Evolutionary conservation across 2,113 vertebrate genomes (phyloP).

Genomic region (Clarias macrocephalus): DNA sequence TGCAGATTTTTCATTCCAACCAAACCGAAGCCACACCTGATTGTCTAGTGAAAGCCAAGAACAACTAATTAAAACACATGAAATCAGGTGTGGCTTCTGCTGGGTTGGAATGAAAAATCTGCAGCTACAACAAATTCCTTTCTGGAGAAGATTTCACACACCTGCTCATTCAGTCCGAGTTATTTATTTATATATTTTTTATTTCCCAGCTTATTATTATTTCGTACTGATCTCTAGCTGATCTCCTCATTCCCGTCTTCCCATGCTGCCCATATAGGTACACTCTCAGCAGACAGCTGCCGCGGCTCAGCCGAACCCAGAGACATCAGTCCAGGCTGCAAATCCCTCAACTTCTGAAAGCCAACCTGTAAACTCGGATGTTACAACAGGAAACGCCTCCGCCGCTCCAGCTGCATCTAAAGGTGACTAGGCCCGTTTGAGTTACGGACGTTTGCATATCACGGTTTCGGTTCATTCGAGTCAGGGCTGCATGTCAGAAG

Average conservation of each 20-base stretch:
- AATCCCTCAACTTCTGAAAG: constrained; percentile 14
- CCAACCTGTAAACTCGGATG: constrained; percentile 9
- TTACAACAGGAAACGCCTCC: constrained; percentile 27
- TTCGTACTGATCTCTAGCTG: not conserved
- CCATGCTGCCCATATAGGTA: constrained; percentile 57
- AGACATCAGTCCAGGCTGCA: constrained; percentile 24
- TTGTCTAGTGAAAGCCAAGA: no score
- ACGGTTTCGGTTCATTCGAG: not conserved
- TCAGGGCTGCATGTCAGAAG: not conserved
- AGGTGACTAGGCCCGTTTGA: constrained; percentile 49
- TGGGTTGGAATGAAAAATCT: no score
- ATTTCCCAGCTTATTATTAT: not conserved
- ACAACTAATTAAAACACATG: no score
- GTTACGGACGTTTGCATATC: constrained; percentile 24
- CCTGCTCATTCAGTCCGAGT: not conserved
- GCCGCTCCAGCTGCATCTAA: constrained; percentile 41
- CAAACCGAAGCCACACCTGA: no score
- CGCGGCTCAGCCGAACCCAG: not conserved
- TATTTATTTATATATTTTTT: not conserved
- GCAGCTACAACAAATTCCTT: no score
- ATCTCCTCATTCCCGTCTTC: not conserved
- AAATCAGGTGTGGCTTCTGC: no score
- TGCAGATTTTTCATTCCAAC: no score
- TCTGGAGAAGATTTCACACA: no score
- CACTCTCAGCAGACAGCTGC: constrained; percentile 58